phyloP scores from a whole-genome alignment of 2,113 vertebrate genomes.

The Girardinichthys multiradiatus region DNA sequence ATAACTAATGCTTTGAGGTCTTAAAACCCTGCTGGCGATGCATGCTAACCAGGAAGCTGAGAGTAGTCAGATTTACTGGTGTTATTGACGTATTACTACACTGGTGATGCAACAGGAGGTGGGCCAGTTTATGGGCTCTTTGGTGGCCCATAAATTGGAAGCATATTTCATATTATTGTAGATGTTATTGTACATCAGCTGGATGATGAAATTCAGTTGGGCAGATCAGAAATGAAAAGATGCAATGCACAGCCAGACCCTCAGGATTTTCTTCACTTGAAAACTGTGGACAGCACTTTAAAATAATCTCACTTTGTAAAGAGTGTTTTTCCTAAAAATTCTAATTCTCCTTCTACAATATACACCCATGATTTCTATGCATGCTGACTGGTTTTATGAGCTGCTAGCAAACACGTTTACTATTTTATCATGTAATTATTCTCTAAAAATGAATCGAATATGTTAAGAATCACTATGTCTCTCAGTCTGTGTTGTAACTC shows the following conservation, averaged over 20 bases:
- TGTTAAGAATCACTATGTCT: background rate
- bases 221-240: too few species aligned
- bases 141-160: background rate
- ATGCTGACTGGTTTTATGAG: background rate
- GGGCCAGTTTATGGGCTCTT: too few species aligned
- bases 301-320: background rate
- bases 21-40: background rate
- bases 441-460: background rate
- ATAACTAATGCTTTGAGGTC: constrained; percentile 2
- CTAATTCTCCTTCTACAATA: too few species aligned
- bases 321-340: too few species aligned
- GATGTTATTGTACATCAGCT: background rate
- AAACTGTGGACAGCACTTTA: too few species aligned
- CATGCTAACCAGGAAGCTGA: background rate
- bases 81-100: too few species aligned
- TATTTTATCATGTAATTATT: too few species aligned
- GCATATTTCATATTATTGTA: background rate
- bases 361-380: too few species aligned
- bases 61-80: background rate
- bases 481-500: constrained; percentile 56
- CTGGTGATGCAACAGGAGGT: too few species aligned
- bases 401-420: too few species aligned
- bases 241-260: too few species aligned
- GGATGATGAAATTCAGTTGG: background rate
- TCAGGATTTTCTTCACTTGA: too few species aligned